Evolutionary conservation across 2,113 vertebrate genomes (phyloP).

Genomic region (Actinemys pallida): DNA sequence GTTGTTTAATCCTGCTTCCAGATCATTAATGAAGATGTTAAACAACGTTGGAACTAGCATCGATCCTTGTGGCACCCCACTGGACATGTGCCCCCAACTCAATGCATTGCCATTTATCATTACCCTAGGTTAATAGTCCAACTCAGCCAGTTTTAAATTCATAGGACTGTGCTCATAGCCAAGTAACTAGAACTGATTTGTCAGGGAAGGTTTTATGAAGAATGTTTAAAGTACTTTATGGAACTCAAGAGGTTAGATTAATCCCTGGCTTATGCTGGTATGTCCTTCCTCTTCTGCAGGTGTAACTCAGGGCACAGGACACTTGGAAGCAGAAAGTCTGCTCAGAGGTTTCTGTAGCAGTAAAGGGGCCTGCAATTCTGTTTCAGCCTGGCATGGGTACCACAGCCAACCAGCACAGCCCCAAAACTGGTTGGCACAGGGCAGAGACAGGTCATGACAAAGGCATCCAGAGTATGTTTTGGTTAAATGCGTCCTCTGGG

Average conservation of each 20-base stretch:
- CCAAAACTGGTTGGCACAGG: background rate
- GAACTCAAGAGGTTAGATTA: background rate
- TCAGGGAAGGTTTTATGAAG: background rate
- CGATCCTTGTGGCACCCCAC: background rate
- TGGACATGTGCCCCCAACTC: background rate
- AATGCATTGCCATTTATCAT: background rate
- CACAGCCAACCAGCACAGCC: background rate
- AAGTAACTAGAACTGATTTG: background rate
- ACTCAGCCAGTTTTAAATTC: background rate
- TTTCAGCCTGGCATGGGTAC: background rate
- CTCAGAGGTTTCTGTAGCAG: background rate
- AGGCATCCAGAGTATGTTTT: background rate
- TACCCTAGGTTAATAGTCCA: background rate
- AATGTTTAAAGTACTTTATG: background rate
- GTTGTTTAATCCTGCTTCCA: background rate
- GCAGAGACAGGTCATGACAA: background rate
- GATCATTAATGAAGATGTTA: background rate
- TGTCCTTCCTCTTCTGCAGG: background rate
- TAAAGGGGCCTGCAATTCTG: background rate
- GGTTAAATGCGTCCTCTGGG: background rate
- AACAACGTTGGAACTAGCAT: background rate
- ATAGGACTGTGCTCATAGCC: background rate
- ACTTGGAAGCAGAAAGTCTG: background rate
- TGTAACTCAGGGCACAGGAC: background rate
- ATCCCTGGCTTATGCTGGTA: background rate